phyloP scores from a whole-genome alignment of 1,140 invertebrate species.

The Hesperophylax magnus region DNA sequence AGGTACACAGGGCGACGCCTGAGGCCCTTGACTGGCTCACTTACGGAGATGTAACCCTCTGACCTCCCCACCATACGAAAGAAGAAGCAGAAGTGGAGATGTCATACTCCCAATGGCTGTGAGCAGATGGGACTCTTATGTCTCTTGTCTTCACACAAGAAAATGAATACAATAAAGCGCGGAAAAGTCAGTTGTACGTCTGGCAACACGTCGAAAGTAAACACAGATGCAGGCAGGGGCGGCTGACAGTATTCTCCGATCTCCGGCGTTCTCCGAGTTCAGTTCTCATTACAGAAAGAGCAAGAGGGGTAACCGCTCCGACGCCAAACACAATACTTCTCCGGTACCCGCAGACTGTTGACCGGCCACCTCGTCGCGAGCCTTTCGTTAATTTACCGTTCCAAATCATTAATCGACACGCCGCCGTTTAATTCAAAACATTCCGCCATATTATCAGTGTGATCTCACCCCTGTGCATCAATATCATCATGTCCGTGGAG shows the following conservation, averaged over 20 bases:
- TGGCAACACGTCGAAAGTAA: constrained; percentile 10
- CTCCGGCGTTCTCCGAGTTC: too few species aligned
- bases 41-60: too few species aligned
- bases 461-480: neutral
- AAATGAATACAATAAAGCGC: neutral
- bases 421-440: constrained; percentile 20
- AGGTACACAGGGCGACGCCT: too few species aligned
- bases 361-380: constrained; percentile 22
- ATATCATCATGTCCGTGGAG: constrained; percentile 67
- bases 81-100: too few species aligned
- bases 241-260: constrained; percentile 9
- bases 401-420: constrained; percentile 36
- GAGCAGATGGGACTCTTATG: too few species aligned
- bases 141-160: too few species aligned
- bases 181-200: neutral
- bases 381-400: constrained; percentile 37
- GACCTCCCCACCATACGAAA: too few species aligned
- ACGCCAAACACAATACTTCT: constrained; percentile 2
- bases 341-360: constrained; percentile 34
- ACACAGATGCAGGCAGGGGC: constrained; percentile 15
- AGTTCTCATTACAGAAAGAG: neutral
- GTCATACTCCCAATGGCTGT: too few species aligned
- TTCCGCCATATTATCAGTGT: constrained; percentile 9
- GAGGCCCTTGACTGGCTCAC: too few species aligned
- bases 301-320: neutral